phyloP scores from a whole-genome alignment of 2,888 invertebrate species.

The Crepidodera aurea region DNA sequence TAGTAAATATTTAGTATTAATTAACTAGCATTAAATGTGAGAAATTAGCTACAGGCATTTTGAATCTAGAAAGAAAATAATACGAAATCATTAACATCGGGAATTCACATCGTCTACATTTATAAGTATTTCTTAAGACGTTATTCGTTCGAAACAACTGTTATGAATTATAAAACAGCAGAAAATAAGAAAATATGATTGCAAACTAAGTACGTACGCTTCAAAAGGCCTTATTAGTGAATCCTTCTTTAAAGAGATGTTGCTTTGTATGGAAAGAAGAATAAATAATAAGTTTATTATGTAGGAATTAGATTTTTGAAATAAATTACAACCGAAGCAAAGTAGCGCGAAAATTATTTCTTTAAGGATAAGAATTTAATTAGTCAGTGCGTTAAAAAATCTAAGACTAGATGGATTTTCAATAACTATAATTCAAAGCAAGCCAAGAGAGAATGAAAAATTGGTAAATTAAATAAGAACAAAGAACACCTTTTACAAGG shows the following conservation, averaged over 20 bases:
- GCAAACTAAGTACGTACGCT: not conserved
- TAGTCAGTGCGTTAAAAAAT: no score
- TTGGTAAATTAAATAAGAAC: no score
- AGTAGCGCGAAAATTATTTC: no score
- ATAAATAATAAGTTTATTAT: constrained; percentile 11
- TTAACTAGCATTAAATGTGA: not conserved
- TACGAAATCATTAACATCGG: not conserved
- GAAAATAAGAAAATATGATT: not conserved
- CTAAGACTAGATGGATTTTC: no score
- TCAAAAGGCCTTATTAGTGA: constrained; percentile 8
- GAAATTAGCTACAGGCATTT: not conserved
- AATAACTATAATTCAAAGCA: no score
- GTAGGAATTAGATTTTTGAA: no score
- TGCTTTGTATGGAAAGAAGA: constrained; percentile 9
- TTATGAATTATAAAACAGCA: not conserved
- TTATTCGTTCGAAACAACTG: not conserved
- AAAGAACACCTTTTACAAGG: no score
- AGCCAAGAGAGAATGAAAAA: no score
- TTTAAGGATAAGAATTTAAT: no score
- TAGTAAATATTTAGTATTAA: not conserved
- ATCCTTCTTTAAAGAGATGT: constrained; percentile 5
- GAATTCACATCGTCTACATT: not conserved
- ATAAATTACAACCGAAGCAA: no score
- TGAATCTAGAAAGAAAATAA: not conserved
- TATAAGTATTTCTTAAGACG: not conserved